Evolutionary conservation across 2,797 vertebrate species (phyloP), one percentile per base, ranked within the genome.

Genomic region (Falco cherrug): DNA sequence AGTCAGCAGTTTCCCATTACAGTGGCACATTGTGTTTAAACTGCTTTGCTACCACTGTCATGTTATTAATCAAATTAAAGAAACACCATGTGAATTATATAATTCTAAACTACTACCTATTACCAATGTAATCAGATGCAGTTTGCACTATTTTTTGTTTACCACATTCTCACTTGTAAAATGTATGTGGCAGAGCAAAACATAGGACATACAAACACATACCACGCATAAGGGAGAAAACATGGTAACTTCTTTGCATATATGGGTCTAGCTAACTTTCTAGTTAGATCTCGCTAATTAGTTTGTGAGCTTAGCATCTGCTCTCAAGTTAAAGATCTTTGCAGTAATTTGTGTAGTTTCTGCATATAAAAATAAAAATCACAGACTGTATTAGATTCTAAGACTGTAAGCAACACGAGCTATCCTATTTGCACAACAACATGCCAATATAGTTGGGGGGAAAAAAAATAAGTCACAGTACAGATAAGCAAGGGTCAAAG

Each of bases 401-500:
- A 57, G 78, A 71, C 71, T 35, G 53, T 20, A 90, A 79, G 87
- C 64, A 91, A 64, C 61, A 56, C 0, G 0, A 85, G 57, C 48
- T 45, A 61, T 28, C 0, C 0, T 85, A 89, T 75, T 73, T 91
- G 64, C 89, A 85, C 75, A 69, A 86, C 35, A 70, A 64, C 41
- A 71, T 13, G 60, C 84, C 54, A 57, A 92, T 80, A 85, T 8
- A 85, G 82, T 24, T 28, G 35, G 77, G 31, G 13, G 10, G 22
- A 75, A 51, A 90, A 48, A 37, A 41, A 88, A 79, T 37, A 37
- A 37, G 37, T 61, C 87, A 86, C 81, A 69, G 51, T 35, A 63
- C n/a, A 91, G 92, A 96, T 89, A 94, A 93, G 53, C 64, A 68
- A 82, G 76, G 96, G 91, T 90, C 95, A 93, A 97, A 96, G 89